Percentiles rank a stretch among this genome's conserved stretches.
Evolutionary conservation across 2,113 vertebrate genomes (phyloP).

Genomic region (Falcunculus frontatus): DNA sequence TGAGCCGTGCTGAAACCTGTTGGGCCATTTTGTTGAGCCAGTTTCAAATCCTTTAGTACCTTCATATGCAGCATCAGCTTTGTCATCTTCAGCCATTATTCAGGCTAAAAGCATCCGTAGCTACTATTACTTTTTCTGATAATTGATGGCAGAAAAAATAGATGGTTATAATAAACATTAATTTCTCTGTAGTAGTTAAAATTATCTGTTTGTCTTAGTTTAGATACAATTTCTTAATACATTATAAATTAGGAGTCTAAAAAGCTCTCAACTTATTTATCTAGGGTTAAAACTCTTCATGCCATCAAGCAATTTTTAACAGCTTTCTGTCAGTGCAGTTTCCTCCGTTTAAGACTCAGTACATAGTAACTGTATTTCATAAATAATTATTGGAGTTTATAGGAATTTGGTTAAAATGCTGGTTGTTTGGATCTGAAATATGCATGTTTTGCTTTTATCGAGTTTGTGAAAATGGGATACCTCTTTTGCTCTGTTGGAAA

Average conservation of each 20-base stretch:
- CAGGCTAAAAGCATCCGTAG: not conserved
- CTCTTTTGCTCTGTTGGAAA: not conserved
- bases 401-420: not conserved
- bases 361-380: not conserved
- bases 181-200: not conserved
- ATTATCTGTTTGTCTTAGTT: not conserved
- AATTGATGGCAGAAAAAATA: not conserved
- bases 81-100: not conserved
- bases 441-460: not conserved
- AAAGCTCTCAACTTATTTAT: not conserved
- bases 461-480: not conserved
- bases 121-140: not conserved
- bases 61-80: not conserved
- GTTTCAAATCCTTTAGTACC: not conserved
- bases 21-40: not conserved
- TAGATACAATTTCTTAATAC: not conserved
- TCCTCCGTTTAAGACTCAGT: not conserved
- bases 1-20: not conserved
- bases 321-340: not conserved
- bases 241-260: not conserved
- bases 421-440: not conserved
- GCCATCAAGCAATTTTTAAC: not conserved
- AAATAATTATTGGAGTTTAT: not conserved
- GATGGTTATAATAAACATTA: not conserved
- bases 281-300: not conserved